These are phyloP conservation scores for Acipenser transmontanus DNA, from an alignment of 2,797 vertebrate genomes.

Conservation along the genomic window DNA sequence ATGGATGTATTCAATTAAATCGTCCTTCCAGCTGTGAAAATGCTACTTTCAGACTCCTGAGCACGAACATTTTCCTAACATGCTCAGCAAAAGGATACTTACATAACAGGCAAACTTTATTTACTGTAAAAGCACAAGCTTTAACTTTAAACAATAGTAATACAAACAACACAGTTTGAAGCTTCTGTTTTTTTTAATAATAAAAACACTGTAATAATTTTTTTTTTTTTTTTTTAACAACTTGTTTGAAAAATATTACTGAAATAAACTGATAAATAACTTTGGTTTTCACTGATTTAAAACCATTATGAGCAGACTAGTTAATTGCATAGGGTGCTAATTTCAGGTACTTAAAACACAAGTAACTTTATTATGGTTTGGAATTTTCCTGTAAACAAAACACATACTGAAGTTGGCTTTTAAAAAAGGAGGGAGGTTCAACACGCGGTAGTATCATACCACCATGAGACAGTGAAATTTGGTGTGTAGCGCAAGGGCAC, in stretches of 20 bases:
- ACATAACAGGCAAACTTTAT: not conserved
- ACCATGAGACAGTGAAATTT: slow-evolving; percentile 3
- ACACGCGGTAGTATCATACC: slow-evolving; percentile 2
- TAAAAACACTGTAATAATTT: not conserved
- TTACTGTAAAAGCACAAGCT: too few relatives aligned
- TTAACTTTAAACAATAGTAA: too few relatives aligned
- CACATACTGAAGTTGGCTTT: not conserved
- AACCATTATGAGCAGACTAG: slow-evolving; percentile 5
- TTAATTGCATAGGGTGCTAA: slow-evolving; percentile 6
- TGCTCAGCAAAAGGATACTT: not conserved
- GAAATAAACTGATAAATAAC: not conserved
- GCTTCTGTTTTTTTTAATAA: too few relatives aligned
- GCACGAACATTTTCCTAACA: slow-evolving; percentile 9
- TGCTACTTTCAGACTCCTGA: slow-evolving; percentile 1
- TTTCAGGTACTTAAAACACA: slow-evolving; percentile 5
- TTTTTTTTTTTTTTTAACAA: not conserved
- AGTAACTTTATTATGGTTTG: slow-evolving; percentile 4
- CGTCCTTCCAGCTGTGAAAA: slow-evolving; percentile 8
- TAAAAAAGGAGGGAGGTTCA: slow-evolving; percentile 7
- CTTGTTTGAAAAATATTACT: not conserved
- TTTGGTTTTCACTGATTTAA: slow-evolving; percentile 4
- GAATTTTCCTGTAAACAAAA: slow-evolving; percentile 3
- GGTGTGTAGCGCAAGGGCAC: slow-evolving; percentile 6
- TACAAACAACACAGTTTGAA: too few relatives aligned
- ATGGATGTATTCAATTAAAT: not conserved